phyloP scores from a whole-genome alignment of 2,797 vertebrate species.

The Eremophila alpestris region DNA sequence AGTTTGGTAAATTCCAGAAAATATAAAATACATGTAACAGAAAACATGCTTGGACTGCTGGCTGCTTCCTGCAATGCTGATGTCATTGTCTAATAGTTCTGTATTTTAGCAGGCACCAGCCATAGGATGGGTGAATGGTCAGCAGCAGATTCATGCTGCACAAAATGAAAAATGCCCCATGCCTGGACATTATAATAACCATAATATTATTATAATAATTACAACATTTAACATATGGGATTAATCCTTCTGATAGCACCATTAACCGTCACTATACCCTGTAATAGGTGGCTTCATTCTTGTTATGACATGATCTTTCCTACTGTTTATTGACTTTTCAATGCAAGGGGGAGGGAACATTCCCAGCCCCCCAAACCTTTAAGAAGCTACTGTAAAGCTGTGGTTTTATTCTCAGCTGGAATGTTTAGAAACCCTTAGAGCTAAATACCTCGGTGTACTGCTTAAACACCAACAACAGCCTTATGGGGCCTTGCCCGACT shows the following conservation, averaged over 20 bases:
- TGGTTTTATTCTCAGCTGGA: slow-evolving; percentile 85
- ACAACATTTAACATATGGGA: slow-evolving; percentile 76
- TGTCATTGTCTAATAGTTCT: slow-evolving; percentile 59
- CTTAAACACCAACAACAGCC: slow-evolving; percentile 90
- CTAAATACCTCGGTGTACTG: slow-evolving; percentile 85
- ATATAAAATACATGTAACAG: background rate
- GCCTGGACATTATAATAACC: slow-evolving; percentile 73
- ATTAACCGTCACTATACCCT: slow-evolving; percentile 77
- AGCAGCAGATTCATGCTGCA: background rate
- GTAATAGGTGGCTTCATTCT: slow-evolving; percentile 82
- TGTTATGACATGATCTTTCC: slow-evolving; percentile 85
- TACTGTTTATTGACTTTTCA: slow-evolving; percentile 86
- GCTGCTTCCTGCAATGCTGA: background rate
- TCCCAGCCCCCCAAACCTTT: slow-evolving; percentile 80
- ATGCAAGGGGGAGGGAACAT: slow-evolving; percentile 80
- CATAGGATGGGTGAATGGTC: background rate
- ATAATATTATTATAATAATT: slow-evolving; percentile 79
- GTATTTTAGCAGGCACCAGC: background rate
- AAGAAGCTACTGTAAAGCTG: slow-evolving; percentile 84
- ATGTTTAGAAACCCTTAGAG: slow-evolving; percentile 87
- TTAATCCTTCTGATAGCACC: slow-evolving; percentile 76
- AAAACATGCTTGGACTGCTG: background rate
- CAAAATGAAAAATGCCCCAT: slow-evolving; percentile 67
- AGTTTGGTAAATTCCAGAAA: slow-evolving; percentile 20
- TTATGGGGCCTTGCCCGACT: slow-evolving; percentile 84